Percentiles rank a stretch among this genome's conserved stretches.
These are phyloP conservation scores for Leptoteleia sp. DNA, from an alignment of 1,140 invertebrate species.

Conservation along the genomic window DNA sequence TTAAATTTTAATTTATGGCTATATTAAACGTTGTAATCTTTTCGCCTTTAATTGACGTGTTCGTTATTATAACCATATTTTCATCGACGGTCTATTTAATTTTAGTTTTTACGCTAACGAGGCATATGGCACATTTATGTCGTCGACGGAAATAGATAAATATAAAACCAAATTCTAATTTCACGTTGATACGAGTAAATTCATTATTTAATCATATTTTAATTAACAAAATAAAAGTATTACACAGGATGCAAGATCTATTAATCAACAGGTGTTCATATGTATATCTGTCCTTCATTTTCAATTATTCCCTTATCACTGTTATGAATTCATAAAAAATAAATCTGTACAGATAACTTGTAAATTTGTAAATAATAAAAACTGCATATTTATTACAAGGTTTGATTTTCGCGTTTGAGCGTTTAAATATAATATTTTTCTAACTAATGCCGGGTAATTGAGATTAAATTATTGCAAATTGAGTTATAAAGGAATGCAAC, in stretches of 20 bases:
- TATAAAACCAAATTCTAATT: not conserved
- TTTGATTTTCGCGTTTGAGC: no score
- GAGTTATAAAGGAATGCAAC: no score
- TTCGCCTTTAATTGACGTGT: not conserved
- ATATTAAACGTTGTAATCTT: not conserved
- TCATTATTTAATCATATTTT: conserved; percentile 6
- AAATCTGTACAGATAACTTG: no score
- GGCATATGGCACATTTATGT: not conserved
- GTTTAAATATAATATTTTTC: no score
- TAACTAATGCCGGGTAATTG: no score
- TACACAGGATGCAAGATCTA: not conserved
- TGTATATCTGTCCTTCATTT: not conserved
- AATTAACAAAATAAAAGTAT: not conserved
- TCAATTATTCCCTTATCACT: not conserved
- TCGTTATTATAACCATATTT: conserved; percentile 3
- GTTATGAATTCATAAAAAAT: not conserved
- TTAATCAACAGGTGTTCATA: conserved; percentile 2
- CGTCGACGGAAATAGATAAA: not conserved
- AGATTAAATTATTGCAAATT: no score
- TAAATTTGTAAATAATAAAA: no score
- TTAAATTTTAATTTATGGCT: no score
- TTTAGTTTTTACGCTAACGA: not conserved
- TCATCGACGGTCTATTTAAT: not conserved
- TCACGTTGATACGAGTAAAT: not conserved
- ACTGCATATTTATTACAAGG: no score